Base-by-base conservation (phyloP, 1,140 invertebrate species). In the Brachystomella parvula region DNA sequence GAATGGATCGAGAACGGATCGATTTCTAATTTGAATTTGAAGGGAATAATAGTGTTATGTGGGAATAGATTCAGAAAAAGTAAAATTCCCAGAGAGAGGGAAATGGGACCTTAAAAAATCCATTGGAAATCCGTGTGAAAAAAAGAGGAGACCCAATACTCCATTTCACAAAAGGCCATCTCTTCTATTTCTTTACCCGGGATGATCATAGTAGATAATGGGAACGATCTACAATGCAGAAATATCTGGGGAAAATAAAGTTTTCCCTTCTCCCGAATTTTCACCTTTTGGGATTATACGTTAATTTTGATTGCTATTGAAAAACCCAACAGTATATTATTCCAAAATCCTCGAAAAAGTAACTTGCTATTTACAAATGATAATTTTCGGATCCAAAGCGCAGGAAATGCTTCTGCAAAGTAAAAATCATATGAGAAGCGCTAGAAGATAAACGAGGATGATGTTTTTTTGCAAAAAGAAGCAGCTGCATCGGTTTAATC, bases 11-110 rank as follows among this genome's bases (percentile, higher is more conserved):
- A n/a, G 49, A 53, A 53, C 15, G 49, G 49, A 53, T 53, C 49
- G 49, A 53, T 53, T 53, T 24, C 49, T 53, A 53, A 53, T 53
- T 53, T 53, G 49, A 53, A 53, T 53, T 53, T 53, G 49, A 53
- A 53, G 49, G 12, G 49, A 53, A 53, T 53, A 53, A 53, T 53
- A 53, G 24, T 53, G 49, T 53, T 53, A 53, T 53, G 49, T 53
- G 49, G 24, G 49, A 53, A 53, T 53, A 53, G 49, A 53, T 53
- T 53, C 24, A 53, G 49, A 24, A 53, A 53, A 15, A 53, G 24
- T 17, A 53, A 53, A 24, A 17, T 53, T 26, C 24, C 24, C 35
- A 39, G 19, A 39, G 35, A 39, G 6, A 39, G 6, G 35, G 19
- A 39, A 39, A 19, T 12, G 21, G 24, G 49, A 53, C 12, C 24